Conservation (phyloP, 2,888 invertebrate species). For the Ectemnius continuus region DNA sequence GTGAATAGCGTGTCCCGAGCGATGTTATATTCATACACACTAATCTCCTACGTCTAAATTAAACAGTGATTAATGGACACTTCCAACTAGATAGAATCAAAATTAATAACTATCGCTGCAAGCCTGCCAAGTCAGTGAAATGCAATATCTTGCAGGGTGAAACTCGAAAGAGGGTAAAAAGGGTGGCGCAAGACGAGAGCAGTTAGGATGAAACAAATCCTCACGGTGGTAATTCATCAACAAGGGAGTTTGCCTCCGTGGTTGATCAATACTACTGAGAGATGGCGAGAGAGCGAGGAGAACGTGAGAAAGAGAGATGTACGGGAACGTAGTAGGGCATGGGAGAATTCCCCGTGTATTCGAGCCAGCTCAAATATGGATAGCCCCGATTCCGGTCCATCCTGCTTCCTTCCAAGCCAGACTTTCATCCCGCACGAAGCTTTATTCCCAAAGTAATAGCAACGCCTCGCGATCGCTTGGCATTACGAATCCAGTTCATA, state of each 20-base stretch:
- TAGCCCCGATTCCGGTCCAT: conserved; percentile 25
- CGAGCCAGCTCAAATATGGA: conserved; percentile 40
- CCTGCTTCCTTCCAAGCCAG: background rate
- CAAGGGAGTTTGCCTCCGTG: conserved; percentile 28
- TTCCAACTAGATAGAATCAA: too few species aligned
- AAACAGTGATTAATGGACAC: too few species aligned
- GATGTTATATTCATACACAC: too few species aligned
- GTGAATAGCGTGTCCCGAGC: too few species aligned
- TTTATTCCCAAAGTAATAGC: conserved; percentile 3
- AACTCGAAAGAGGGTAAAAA: background rate
- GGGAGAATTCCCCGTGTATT: conserved; percentile 23
- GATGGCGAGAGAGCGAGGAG: conserved; percentile 19
- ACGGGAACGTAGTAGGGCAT: conserved; percentile 9
- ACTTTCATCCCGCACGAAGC: conserved; percentile 28
- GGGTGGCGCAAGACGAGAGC: background rate
- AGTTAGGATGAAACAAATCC: conserved; percentile 34
- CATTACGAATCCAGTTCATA: too few species aligned
- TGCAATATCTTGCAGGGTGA: background rate
- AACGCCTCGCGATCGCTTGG: background rate
- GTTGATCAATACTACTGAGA: conserved; percentile 48
- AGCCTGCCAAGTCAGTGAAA: too few species aligned
- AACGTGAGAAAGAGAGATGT: conserved; percentile 14
- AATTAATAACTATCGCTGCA: too few species aligned
- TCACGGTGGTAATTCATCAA: conserved; percentile 29
- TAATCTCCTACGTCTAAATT: too few species aligned